Base-by-base conservation (phyloP, 2,888 invertebrate genomes). In the Eremobia ochroleuca region DNA sequence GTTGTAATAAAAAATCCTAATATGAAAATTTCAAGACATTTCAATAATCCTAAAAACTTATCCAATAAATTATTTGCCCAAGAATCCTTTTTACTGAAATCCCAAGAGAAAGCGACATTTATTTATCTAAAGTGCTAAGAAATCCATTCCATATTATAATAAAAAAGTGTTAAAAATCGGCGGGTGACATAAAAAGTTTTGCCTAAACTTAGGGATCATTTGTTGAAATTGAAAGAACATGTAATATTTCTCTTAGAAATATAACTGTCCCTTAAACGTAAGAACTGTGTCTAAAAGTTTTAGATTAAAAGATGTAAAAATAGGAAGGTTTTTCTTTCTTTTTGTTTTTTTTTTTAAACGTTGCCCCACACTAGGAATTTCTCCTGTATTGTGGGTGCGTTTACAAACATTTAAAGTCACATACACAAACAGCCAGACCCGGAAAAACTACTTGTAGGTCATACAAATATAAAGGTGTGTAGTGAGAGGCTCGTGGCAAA, bases 161-260 rank as follows among this genome's bases (percentile, higher is more conserved):
- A 77, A 66, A 81, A 75, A 75, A 34, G 13, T 31, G 15, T 75
- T 77, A 72, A 70, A 77, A 73, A 28, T 70, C 55, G 31, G 67
- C 46, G 62, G 13, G 37, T 65, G 21, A 46, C 70, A 46, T 85
- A 81, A 85, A 83, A 81, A 73, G 40, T 71, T 46, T 78, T 31
- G 49, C 52, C 13, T 15, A 1, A 77, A 84, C 49, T 78, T 76
- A 40, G 43, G 2, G 21, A 67, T 65, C n/a, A 70, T 77, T 80
- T 58, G 11, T 73, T 66, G 61, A 69, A 76, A 77, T 77, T 70
- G 70, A 76, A 71, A 74, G n/a, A 40, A 66, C 31, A 46, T 62
- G 43, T 67, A 59, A 71, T 46, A 52, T 70, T n/a, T 58, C 8
- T 65, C 55, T 59, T 28, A 31, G 49, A 49, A 40, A 66, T 69